These are phyloP conservation scores for Deroplatys truncata DNA, from an alignment of 2,888 invertebrate species.

Conservation along the genomic window DNA sequence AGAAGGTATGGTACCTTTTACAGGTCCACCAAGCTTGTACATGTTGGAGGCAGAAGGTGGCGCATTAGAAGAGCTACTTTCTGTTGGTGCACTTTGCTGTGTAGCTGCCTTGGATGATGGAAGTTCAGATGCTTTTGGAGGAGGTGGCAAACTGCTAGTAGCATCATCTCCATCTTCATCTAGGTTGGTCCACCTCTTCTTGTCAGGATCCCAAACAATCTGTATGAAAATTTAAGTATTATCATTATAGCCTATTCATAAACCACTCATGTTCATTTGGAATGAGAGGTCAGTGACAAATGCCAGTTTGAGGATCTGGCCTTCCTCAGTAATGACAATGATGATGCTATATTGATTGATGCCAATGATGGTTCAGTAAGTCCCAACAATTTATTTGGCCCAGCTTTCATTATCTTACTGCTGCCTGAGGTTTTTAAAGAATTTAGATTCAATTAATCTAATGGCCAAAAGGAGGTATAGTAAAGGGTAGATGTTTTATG, in stretches of 20 bases:
- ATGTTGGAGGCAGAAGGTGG: slow-evolving; percentile 51
- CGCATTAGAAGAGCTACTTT: slow-evolving; percentile 37
- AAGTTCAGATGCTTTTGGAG: slow-evolving; percentile 63
- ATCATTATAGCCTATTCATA: background rate
- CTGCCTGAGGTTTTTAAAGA: too few species aligned
- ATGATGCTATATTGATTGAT: too few species aligned
- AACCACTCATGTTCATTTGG: background rate
- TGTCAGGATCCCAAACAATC: slow-evolving; percentile 92
- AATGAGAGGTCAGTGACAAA: background rate
- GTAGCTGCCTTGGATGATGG: slow-evolving; percentile 1
- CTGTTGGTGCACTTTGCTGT: slow-evolving; percentile 3
- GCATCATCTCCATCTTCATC: slow-evolving; percentile 64
- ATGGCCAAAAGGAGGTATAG: too few species aligned
- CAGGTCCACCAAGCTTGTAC: slow-evolving; percentile 64
- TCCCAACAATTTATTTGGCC: too few species aligned
- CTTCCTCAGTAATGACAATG: too few species aligned
- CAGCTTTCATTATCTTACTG: too few species aligned
- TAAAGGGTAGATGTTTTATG: too few species aligned
- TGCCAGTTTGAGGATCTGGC: background rate
- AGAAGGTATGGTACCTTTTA: background rate
- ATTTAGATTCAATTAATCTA: too few species aligned
- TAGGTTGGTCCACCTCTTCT: slow-evolving; percentile 81
- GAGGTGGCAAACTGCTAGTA: slow-evolving; percentile 55
- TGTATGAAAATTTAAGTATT: slow-evolving; percentile 40
- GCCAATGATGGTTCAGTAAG: too few species aligned